Conservation (phyloP, 2,113 vertebrate species). For the Spea multiplicata region DNA sequence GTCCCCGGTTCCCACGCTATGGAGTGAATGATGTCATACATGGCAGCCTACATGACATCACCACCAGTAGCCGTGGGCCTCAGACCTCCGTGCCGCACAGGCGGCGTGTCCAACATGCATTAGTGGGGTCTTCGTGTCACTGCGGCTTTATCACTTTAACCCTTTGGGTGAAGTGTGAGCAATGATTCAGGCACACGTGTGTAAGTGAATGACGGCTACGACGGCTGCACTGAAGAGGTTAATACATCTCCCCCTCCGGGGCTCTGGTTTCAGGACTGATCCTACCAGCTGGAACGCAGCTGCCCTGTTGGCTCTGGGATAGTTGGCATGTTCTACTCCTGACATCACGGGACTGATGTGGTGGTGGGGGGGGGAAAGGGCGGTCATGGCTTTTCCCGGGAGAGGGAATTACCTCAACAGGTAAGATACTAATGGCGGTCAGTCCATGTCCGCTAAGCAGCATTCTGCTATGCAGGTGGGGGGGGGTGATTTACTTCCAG, state of each 20-base stretch:
- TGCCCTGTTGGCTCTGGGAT: constrained; percentile 12
- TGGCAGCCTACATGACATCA: too few species aligned
- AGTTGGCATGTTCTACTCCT: constrained; percentile 20
- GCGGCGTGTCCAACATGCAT: too few species aligned
- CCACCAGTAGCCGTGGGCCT: too few species aligned
- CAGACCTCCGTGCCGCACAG: too few species aligned
- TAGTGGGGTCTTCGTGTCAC: too few species aligned
- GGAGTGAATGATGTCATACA: too few species aligned
- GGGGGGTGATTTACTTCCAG: neutral
- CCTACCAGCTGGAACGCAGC: constrained; percentile 34
- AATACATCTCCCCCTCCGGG: constrained; percentile 3
- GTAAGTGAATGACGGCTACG: too few species aligned
- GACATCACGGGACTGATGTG: constrained; percentile 14
- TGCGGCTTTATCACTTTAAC: too few species aligned
- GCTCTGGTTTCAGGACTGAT: constrained; percentile 10
- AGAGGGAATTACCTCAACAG: neutral
- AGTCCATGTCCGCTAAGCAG: neutral
- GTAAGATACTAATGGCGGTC: neutral
- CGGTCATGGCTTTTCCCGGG: neutral
- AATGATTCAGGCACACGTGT: too few species aligned
- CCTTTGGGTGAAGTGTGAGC: too few species aligned
- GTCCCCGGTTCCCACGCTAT: too few species aligned
- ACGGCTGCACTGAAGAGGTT: neutral
- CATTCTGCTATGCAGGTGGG: neutral
- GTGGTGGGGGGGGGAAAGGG: neutral